phyloP scores from a whole-genome alignment of 2,888 invertebrate genomes.

The Amblyteles armatorius region DNA sequence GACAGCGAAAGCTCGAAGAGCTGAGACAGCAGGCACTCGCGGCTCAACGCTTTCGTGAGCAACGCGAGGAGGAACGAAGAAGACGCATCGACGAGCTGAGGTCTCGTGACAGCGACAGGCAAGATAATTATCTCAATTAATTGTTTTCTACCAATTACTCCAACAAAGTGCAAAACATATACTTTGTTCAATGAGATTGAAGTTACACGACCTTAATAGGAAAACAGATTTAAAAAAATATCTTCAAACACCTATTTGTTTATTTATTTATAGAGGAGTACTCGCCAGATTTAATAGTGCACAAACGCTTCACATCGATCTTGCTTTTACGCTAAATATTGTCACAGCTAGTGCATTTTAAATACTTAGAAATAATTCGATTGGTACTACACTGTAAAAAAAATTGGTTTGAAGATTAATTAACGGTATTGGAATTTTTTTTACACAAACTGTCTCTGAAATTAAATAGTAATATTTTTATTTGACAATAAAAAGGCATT shows the following conservation, averaged over 20 bases:
- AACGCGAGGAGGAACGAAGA: conserved; percentile 94
- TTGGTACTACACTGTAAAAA: no score
- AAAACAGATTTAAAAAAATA: not conserved
- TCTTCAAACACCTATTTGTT: not conserved
- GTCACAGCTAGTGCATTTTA: not conserved
- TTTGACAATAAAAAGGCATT: not conserved
- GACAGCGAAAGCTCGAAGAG: conserved; percentile 95
- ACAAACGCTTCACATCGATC: not conserved
- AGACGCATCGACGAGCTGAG: conserved; percentile 93
- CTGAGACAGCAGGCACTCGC: conserved; percentile 95
- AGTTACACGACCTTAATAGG: not conserved
- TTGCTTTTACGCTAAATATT: not conserved
- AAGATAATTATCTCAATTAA: conserved; percentile 27
- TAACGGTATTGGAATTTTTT: no score
- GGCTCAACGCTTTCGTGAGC: conserved; percentile 95
- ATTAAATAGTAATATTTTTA: no score
- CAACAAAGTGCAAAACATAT: not conserved
- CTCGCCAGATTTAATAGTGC: no score
- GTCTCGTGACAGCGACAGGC: conserved; percentile 90
- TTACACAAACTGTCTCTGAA: no score
- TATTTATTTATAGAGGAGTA: not conserved
- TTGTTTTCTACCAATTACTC: not conserved
- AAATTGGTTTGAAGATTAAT: no score
- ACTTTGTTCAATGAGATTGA: not conserved
- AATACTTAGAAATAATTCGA: not conserved